A percentile compares a stretch with the other conserved stretches of the same genome.
These are phyloP conservation scores for Macropus fuliginosus DNA, from an alignment of 2,797 vertebrate species.

Conservation along the genomic window DNA sequence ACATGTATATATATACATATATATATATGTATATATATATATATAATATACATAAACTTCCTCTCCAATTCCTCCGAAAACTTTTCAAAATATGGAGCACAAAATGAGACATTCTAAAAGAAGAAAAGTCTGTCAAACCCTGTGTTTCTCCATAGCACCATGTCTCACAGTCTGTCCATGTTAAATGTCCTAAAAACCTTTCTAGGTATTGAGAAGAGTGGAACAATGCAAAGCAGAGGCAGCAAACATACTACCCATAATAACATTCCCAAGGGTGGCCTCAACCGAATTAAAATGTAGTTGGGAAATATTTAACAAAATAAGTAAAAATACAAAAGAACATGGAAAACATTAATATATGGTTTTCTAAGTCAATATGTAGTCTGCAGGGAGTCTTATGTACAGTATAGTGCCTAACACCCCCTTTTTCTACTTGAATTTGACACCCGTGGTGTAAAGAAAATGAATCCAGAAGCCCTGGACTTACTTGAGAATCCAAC, in stretches of 20 bases:
- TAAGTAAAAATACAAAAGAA: neutral
- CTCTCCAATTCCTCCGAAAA: slow-evolving; percentile 24
- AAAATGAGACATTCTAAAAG: slow-evolving; percentile 29
- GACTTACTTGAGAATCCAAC: neutral
- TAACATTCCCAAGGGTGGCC: neutral
- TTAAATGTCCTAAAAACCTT: neutral
- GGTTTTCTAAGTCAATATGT: neutral
- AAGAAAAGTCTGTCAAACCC: neutral
- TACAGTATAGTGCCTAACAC: neutral
- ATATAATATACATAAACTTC: neutral
- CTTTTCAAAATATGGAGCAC: slow-evolving; percentile 30
- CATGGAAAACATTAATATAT: neutral
- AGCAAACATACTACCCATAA: neutral
- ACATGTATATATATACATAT: neutral
- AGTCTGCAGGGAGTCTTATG: neutral
- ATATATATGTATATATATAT: neutral
- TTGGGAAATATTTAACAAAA: neutral
- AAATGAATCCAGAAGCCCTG: neutral
- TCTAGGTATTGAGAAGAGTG: neutral
- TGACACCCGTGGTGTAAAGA: neutral
- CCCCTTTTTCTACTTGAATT: neutral
- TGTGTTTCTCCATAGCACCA: neutral
- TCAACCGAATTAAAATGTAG: neutral
- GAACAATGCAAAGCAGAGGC: neutral
- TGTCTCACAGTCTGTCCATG: neutral